These are phyloP conservation scores for Crotalus viridis DNA, from an alignment of 2,113 vertebrate genomes.

Conservation along the genomic window DNA sequence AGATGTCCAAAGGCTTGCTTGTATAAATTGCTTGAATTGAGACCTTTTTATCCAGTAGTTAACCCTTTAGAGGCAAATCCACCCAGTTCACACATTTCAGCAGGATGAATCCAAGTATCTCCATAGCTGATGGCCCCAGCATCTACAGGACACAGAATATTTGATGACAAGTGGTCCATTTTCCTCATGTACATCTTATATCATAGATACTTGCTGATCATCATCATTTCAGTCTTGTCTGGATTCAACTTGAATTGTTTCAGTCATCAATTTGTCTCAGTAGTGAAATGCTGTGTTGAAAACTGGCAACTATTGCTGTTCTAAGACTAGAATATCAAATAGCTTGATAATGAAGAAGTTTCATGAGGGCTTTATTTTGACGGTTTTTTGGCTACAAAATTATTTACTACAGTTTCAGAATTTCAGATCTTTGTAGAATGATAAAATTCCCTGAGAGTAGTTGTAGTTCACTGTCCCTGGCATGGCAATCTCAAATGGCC, in stretches of 20 bases:
- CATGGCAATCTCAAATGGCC: neutral
- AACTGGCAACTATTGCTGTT: neutral
- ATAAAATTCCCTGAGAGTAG: conserved; percentile 6
- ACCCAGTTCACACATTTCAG: neutral
- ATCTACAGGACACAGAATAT: neutral
- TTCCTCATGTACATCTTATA: neutral
- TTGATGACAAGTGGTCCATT: neutral
- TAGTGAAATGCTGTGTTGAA: conserved; percentile 4
- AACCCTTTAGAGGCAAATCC: neutral
- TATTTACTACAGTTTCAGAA: conserved; percentile 11
- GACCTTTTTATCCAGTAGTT: neutral
- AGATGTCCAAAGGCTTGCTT: neutral
- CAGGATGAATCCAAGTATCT: neutral
- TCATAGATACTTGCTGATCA: neutral
- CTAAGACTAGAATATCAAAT: conserved; percentile 14
- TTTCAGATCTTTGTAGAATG: conserved; percentile 1
- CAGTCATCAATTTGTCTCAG: neutral
- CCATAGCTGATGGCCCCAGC: neutral
- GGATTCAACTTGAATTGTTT: conserved; percentile 7
- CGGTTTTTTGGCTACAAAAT: conserved; percentile 15
- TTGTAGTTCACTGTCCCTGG: neutral
- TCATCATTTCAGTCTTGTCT: conserved; percentile 3
- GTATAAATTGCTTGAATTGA: neutral
- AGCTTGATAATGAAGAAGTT: neutral
- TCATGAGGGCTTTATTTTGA: neutral